phyloP scores from a whole-genome alignment of 2,888 invertebrate genomes.

The Phrixothrix hirtus region DNA sequence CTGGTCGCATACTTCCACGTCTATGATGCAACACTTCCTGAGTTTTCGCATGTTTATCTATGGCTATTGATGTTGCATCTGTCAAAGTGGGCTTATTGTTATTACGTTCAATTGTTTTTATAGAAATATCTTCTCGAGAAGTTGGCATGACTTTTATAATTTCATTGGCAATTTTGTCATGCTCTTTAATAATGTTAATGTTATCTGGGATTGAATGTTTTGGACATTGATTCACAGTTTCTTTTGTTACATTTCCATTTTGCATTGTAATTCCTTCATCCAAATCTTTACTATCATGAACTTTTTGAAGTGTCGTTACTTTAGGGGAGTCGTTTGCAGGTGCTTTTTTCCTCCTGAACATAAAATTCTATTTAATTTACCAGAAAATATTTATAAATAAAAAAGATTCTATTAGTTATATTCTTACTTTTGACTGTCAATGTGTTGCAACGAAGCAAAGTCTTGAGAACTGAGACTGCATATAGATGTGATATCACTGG shows the following conservation, averaged over 20 bases:
- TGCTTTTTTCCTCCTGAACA: constrained; percentile 38
- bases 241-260: constrained; percentile 35
- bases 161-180: too few relatives aligned
- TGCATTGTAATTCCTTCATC: constrained; percentile 33
- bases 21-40: constrained; percentile 4
- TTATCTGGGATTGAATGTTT: constrained; percentile 5
- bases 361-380: constrained; percentile 1
- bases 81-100: constrained; percentile 3
- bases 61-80: constrained; percentile 18
- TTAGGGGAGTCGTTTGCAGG: constrained; percentile 42
- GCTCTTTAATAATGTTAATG: not conserved
- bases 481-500: constrained; percentile 72
- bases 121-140: too few relatives aligned
- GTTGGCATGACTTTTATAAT: too few relatives aligned
- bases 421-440: constrained; percentile 58
- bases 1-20: constrained; percentile 14
- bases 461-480: constrained; percentile 69
- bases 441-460: constrained; percentile 59
- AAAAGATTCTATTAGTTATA: too few relatives aligned
- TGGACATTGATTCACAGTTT: constrained; percentile 13
- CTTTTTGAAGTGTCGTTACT: constrained; percentile 12
- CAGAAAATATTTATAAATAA: too few relatives aligned
- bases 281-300: constrained; percentile 8
- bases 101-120: constrained; percentile 4
- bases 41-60: constrained; percentile 5